Base-by-base conservation (phyloP, 1,140 invertebrate species). In the Drosophila prosaltans region DNA sequence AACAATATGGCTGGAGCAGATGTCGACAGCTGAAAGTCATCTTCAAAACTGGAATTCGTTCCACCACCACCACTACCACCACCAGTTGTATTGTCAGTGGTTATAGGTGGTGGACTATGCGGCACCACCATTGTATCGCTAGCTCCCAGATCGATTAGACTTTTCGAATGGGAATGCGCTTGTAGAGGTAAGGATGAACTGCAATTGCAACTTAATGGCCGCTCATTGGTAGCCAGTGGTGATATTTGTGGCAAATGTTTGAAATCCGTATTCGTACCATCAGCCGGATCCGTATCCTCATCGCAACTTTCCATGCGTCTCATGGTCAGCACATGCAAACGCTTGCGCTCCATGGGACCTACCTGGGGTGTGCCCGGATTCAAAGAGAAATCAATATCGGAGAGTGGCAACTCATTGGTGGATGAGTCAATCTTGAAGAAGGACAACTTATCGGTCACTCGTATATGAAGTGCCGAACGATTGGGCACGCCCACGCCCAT, bases 381-480 rank as follows among this genome's bases (percentile, higher is more conserved):
- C n/a, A 78, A 16, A 0, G 90, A 88, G 55, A 92, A 92, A 21
- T 91, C 88, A 69, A 94, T 93, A 74, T 94, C 94, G 59, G 94
- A 94, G 66, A 94, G 88, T 40, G 94, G 94, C 74, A 94, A 84
- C 90, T 94, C 94, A 91, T 94, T 95, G 57, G 94, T 94, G 11
- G 93, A 93, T 2, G 93, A 94, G 75, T 91, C 90, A 11, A 91
- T 91, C 68, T 91, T 91, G 36, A 85, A 91, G 32, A 91, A 89
- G 21, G 90, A 91, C 41, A 91, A 28, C n/a, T 72, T 78, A n/a
- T 91, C 79, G 1, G 90, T 91, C 30, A 91, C 77, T 1, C 90
- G 90, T 16, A 91, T 89, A 63, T 89, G 90, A 3, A 88, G 68
- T 6, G 69, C 69, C 3, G 78, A 74, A 3, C 66, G 65, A 66